Base-by-base conservation (phyloP, 2,888 invertebrate species). In the Chrysodeixis includens region DNA sequence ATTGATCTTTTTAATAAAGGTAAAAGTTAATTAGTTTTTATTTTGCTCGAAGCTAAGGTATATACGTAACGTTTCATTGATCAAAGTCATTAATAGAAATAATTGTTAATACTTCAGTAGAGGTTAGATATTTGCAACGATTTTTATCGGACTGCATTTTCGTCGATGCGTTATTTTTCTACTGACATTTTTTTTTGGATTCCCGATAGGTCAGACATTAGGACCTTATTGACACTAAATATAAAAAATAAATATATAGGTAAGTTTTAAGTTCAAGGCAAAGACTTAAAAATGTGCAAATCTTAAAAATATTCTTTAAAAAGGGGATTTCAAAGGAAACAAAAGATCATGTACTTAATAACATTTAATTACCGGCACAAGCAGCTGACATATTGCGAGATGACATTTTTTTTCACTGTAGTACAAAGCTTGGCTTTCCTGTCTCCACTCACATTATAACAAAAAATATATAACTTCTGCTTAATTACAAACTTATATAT, bases 281-380 rank as follows among this genome's bases (percentile, higher is more conserved):
- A n/a, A n/a, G n/a, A n/a, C n/a, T n/a, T n/a, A n/a, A n/a, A n/a
- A n/a, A n/a, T n/a, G n/a, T n/a, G n/a, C n/a, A n/a, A n/a, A n/a
- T n/a, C n/a, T n/a, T n/a, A n/a, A n/a, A n/a, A n/a, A n/a, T n/a
- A n/a, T n/a, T n/a, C n/a, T n/a, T n/a, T n/a, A n/a, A n/a, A n/a
- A 44, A 58, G 6, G 30, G 57, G 32, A 10, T 18, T 60, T 59
- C 58, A 18, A 49, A 68, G 46, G 18, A 73, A 72, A 73, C 69
- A 26, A 26, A 40, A 18, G 1, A 46, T 8, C 12, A 62, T 54
- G 44, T 56, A 67, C 14, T 67, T 20, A 57, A 18, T 52, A 71
- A 59, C 67, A 74, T 62, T 71, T 66, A 14, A 18, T 32, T 16
- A 49, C 52, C 59, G 64, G 18, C 20, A 46, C 56, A 69, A 65